Conservation (phyloP, 2,888 invertebrate genomes). For the Polydrusus cervinus region DNA sequence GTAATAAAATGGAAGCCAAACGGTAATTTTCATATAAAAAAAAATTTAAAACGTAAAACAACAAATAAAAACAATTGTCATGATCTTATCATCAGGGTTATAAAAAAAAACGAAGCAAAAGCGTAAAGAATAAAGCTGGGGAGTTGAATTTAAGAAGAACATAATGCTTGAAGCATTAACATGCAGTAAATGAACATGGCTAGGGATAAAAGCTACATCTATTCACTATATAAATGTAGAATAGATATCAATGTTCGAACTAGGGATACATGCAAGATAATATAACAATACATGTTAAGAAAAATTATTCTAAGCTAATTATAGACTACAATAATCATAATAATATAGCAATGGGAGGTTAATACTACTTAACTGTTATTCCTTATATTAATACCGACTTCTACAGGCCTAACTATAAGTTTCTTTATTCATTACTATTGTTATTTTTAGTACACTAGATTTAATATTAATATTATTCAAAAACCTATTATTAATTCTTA, state of each 20-base stretch:
- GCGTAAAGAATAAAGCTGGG: slow-evolving; percentile 55
- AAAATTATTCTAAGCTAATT: slow-evolving; percentile 71
- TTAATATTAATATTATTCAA: slow-evolving; percentile 25
- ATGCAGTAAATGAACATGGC: slow-evolving; percentile 56
- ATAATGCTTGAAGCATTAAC: slow-evolving; percentile 47
- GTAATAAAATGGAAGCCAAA: slow-evolving; percentile 67
- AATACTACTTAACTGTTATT: slow-evolving; percentile 56
- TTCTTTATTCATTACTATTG: slow-evolving; percentile 1
- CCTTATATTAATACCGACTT: slow-evolving; percentile 45
- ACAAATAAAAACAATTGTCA: slow-evolving; percentile 59
- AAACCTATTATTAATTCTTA: slow-evolving; percentile 38
- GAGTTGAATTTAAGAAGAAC: slow-evolving; percentile 44
- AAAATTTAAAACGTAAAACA: slow-evolving; percentile 56
- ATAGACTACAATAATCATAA: slow-evolving; percentile 69
- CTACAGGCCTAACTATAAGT: slow-evolving; percentile 38
- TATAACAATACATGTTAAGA: slow-evolving; percentile 69
- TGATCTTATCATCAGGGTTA: slow-evolving; percentile 59
- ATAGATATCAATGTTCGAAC: slow-evolving; percentile 66
- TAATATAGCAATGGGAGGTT: slow-evolving; percentile 68
- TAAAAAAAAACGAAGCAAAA: slow-evolving; percentile 53
- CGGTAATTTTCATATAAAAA: slow-evolving; percentile 55
- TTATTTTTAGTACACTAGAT: slow-evolving; percentile 31
- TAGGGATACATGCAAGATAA: slow-evolving; percentile 70
- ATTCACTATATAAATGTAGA: slow-evolving; percentile 68
- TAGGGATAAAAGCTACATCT: slow-evolving; percentile 67